Evolutionary conservation across 2,797 vertebrate genomes (phyloP), one percentile per base, ranked within the genome.

Genomic region (Staurois parvus): DNA sequence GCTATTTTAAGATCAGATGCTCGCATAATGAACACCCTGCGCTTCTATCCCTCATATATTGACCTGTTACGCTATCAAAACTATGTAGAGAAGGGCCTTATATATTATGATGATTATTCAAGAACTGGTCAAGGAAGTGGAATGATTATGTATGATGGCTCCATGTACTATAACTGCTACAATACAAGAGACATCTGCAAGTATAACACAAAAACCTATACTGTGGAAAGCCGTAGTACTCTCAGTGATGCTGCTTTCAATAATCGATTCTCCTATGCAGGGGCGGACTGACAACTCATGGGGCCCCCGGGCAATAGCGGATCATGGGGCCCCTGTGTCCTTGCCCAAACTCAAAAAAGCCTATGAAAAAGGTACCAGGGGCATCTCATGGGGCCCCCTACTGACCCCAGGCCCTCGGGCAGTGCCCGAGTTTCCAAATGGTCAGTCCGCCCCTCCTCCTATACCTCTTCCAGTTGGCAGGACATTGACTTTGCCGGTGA

Each of bases 141-240:
- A 9, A 70, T 59, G 45, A 79, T 24, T 21, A 30, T 87, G 48
- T 78, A 21, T 34, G 80, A 82, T 5, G 69, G 76, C n/a, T 48
- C 70, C 10, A 21, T 88, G 64, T 88, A 88, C 67, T 88, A 76
- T 56, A 84, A 88, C 34, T 82, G 74, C 34, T 86, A 82, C 52
- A 67, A 85, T 37, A 13, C 72, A 7, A 24, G 56, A 15, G 29
- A 76, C 7, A 13, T 85, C 11, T 74, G 75, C 59, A 79, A 73
- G 45, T 24, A 70, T 4, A 78, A 45, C 37, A 29, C 21, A 28
- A 26, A n/a, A 24, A 85, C 29, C 17, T 42, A 62, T 26, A 13
- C 7, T 4, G 0, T 67, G 30, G 62, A 37, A 3, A 29, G 19
- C 15, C 12, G 1, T 0, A 6, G 2, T 7, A 42, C 40, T 42